Base-by-base conservation (phyloP, 2,113 vertebrate genomes). In the Aphelocoma coerulescens region DNA sequence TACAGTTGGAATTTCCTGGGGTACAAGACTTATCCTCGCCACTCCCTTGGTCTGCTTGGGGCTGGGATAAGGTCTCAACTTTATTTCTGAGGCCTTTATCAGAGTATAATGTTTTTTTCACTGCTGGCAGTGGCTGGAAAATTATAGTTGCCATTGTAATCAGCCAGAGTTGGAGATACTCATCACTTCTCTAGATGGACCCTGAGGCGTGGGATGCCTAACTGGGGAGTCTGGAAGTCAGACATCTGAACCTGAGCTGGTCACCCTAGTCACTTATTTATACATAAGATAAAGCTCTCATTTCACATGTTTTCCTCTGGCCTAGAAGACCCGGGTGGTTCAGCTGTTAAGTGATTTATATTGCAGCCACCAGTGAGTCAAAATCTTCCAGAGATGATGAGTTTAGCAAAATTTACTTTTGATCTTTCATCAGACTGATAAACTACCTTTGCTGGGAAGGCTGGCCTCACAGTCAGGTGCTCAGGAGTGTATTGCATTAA, bases 21-120 rank as follows among this genome's bases (percentile, higher is more conserved):
- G 35, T 23, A 55, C 63, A 63, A 61, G 33, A 43, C 7, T 23
- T 37, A 49, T 15, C 28, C 26, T 24, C 17, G 1, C 13, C 3
- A 6, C 5, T 0, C 1, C 7, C 8, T 5, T 9, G 0, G 0
- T 66, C 77, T 78, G 16, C 24, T 27, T 62, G 26, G 37, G 27
- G 22, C 8, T 41, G 24, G 43, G 49, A 49, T 69, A 41, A 59
- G 3, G 28, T 41, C 46, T 17, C 46, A 74, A 3, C 28, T 78
- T 66, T 46, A 39, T 69, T 94, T 89, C 46, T 72, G 65, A 78
- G 43, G 17, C 32, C 30, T 71, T 74, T 58, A 33, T 66, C 22
- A 41, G 33, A 57, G 19, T 48, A 17, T 18, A 43, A 37, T 37
- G 5, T n/a, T 77, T 66, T 87, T 41, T 41, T 71, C 54, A 11